Conservation (phyloP, 2,888 invertebrate genomes). For the Drosophila setosimentum region DNA sequence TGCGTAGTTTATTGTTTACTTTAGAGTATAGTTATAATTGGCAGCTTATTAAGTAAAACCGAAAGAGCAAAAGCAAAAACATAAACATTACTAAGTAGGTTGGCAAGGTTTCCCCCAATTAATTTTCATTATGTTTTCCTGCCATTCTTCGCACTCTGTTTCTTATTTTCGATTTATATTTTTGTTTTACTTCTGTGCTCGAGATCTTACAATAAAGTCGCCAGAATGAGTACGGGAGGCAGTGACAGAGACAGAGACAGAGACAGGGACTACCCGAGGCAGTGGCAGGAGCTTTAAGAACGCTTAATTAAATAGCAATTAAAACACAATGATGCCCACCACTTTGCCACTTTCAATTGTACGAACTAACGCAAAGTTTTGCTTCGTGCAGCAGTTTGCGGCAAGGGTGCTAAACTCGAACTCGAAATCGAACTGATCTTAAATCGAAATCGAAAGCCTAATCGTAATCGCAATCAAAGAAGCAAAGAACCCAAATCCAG, state of each 20-base stretch:
- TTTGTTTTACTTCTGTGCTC: constrained; percentile 7
- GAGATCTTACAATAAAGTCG: constrained; percentile 5
- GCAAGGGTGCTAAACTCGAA: constrained; percentile 6
- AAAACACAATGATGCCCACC: constrained; percentile 39
- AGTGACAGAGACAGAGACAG: not conserved
- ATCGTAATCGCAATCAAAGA: not conserved
- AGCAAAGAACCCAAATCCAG: not conserved
- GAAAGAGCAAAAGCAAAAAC: not conserved
- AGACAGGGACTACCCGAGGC: not conserved
- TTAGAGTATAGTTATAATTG: constrained; percentile 9
- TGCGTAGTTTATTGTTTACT: constrained; percentile 10
- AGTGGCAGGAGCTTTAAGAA: constrained; percentile 18
- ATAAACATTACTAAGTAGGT: constrained; percentile 37
- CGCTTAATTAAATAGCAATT: constrained; percentile 68
- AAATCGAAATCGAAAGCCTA: not conserved
- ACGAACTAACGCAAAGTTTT: constrained; percentile 12
- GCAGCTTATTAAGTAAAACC: constrained; percentile 9
- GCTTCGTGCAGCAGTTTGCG: constrained; percentile 24
- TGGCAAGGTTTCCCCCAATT: constrained; percentile 53
- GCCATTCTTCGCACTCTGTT: constrained; percentile 10
- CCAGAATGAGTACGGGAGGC: not conserved
- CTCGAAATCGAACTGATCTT: constrained; percentile 5
- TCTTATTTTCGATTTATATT: not conserved
- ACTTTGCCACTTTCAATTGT: not conserved
- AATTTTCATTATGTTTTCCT: constrained; percentile 64